Conservation (phyloP, 1,140 invertebrate species). For the Neodiprion fabricii region DNA sequence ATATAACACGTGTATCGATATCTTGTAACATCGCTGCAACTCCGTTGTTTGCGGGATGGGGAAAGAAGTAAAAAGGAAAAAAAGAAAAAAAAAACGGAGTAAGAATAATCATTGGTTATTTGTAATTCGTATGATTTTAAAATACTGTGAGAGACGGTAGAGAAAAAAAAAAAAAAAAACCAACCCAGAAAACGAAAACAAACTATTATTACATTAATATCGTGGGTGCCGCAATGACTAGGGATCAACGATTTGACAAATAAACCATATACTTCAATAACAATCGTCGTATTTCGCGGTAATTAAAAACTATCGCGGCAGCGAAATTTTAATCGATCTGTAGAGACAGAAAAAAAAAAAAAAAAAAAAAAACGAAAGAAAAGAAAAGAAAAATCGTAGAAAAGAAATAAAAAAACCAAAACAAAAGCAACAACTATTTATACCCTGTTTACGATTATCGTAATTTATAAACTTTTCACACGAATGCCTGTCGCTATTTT, state of each 20-base stretch:
- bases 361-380: not conserved
- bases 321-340: not conserved
- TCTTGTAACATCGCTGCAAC: too few species aligned
- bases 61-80: slow-evolving; percentile 20
- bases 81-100: slow-evolving; percentile 29
- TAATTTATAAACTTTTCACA: too few species aligned
- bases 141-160: slow-evolving; percentile 50
- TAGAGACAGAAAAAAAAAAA: not conserved
- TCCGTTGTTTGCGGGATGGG: not conserved
- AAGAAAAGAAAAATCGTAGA: slow-evolving; percentile 10
- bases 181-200: too few species aligned
- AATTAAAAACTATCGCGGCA: not conserved
- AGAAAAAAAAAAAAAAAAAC: too few species aligned
- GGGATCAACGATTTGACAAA: slow-evolving; percentile 25
- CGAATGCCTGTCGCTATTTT: not conserved
- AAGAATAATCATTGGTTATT: slow-evolving; percentile 15
- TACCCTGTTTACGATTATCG: too few species aligned
- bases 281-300: not conserved
- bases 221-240: slow-evolving; percentile 53
- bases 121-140: too few species aligned
- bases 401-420: slow-evolving; percentile 13
- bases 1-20: too few species aligned
- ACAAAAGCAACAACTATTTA: slow-evolving; percentile 12
- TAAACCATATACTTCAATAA: slow-evolving; percentile 13
- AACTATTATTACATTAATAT: slow-evolving; percentile 42